A percentile compares a stretch with the other conserved stretches of the same genome.
Conservation (phyloP, 2,888 invertebrate species). For the Drosophila atripex region DNA sequence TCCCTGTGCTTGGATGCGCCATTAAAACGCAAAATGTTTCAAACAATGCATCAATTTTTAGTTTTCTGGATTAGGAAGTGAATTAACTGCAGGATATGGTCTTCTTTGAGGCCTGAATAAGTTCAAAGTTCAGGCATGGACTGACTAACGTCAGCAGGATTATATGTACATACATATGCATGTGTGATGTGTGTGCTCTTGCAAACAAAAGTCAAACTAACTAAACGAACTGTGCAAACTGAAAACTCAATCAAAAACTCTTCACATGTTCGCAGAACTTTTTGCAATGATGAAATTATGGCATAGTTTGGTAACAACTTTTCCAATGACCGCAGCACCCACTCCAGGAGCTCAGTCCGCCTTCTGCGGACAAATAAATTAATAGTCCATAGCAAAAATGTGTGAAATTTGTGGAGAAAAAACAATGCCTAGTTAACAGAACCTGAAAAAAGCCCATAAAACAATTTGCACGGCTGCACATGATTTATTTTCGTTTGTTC, state of each 20-base stretch:
- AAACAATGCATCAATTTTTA: conserved; percentile 2
- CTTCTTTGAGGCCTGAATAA: background rate
- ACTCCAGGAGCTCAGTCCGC: background rate
- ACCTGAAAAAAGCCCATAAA: conserved; percentile 9
- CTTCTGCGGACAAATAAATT: conserved; percentile 22
- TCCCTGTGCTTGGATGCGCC: background rate
- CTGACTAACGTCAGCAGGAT: conserved; percentile 14
- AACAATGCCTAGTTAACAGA: conserved; percentile 3
- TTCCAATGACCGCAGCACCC: conserved; percentile 1
- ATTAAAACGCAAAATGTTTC: background rate
- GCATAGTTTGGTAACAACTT: conserved; percentile 45
- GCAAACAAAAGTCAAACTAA: conserved; percentile 40
- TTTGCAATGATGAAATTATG: conserved; percentile 60
- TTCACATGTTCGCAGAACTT: conserved; percentile 55
- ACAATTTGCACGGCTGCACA: conserved; percentile 15
- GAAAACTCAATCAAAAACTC: conserved; percentile 72
- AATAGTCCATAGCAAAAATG: conserved; percentile 21
- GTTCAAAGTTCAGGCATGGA: conserved; percentile 17
- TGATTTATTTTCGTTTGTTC: conserved; percentile 31
- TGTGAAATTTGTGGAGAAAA: conserved; percentile 1
- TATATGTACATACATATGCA: no score
- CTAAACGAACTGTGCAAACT: conserved; percentile 46
- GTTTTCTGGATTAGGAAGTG: background rate
- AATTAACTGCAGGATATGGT: background rate
- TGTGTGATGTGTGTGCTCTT: background rate